Evolutionary conservation across 1,140 invertebrate genomes (phyloP), one percentile per base, ranked within the genome.

Genomic region (Hyles euphorbiae): DNA sequence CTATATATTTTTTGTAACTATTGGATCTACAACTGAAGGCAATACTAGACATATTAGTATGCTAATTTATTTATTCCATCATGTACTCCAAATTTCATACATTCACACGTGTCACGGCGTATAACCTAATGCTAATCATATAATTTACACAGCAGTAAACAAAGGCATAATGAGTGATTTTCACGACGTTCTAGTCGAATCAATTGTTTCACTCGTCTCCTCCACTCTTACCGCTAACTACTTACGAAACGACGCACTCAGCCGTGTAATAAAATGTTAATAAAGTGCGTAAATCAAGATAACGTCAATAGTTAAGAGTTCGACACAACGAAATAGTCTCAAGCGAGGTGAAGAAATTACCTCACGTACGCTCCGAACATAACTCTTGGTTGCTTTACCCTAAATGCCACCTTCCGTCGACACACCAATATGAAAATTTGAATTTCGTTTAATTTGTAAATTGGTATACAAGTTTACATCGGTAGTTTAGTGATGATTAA

Each of bases 231-330:
- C 36, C 36, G 2, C 36, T 40, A 40, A 40, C 40, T 62, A 63
- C 60, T 68, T 74, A 67, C 56, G 53, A 71, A 69, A 71, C 55
- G 67, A 71, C 55, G 67, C 66, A 54, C 69, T 74, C 62, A 68
- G 67, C 67, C 65, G 51, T 60, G 62, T 78, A 79, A 84, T 84
- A 82, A 84, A 87, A 85, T 87, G 76, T 80, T 82, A 83, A 81
- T 87, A 84, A 81, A 80, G 71, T 72, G 71, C 74, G 78, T 85
- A 87, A 87, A 85, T 87, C 81, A 87, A 87, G 79, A 87, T 87
- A 84, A 76, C 72, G 81, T 82, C 80, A 78, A 84, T 78, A 81
- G 76, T 84, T 78, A 83, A 76, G 76, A 68, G 66, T 74, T 76
- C 68, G 81, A 83, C 68, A 81, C 70, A 72, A 77, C 76, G 70